A percentile compares a stretch with the other conserved stretches of the same genome.
Conservation (phyloP, 1,140 invertebrate species). For the Bombus soroeensis region DNA sequence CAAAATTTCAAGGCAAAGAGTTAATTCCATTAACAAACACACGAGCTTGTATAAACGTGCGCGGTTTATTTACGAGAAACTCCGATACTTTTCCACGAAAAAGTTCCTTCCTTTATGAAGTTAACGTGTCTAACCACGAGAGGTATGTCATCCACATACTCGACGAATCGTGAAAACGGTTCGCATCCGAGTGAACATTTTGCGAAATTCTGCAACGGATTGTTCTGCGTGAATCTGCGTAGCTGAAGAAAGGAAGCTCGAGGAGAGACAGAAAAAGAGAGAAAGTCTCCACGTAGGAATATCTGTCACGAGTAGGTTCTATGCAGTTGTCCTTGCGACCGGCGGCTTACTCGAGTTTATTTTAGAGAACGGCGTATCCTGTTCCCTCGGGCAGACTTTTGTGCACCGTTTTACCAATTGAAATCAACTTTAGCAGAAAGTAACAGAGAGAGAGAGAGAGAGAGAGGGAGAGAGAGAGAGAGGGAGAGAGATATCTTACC, state of each 20-base stretch:
- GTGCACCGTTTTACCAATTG: constrained; percentile 41
- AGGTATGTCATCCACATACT: neutral
- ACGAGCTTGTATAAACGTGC: too few species aligned
- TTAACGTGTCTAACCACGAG: neutral
- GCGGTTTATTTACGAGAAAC: neutral
- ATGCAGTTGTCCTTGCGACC: constrained; percentile 33
- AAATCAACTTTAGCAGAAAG: constrained; percentile 42
- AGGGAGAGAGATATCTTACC: too few species aligned
- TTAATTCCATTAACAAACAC: too few species aligned
- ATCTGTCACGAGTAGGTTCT: constrained; percentile 23
- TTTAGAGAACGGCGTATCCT: constrained; percentile 24
- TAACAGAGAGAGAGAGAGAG: neutral
- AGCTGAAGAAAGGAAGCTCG: constrained; percentile 1
- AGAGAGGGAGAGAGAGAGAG: too few species aligned
- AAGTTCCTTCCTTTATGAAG: neutral
- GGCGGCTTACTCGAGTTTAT: constrained; percentile 31
- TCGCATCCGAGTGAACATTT: neutral
- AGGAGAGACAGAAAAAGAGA: neutral
- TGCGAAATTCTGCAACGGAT: neutral
- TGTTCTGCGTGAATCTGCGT: neutral
- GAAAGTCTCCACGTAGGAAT: constrained; percentile 14
- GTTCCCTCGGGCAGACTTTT: constrained; percentile 32
- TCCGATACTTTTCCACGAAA: neutral
- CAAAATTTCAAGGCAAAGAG: too few species aligned
- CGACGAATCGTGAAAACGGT: neutral